These are phyloP conservation scores for Paracentrotus lividus DNA, from an alignment of 53 echinoderm and acorn worm species.

Conservation along the genomic window DNA sequence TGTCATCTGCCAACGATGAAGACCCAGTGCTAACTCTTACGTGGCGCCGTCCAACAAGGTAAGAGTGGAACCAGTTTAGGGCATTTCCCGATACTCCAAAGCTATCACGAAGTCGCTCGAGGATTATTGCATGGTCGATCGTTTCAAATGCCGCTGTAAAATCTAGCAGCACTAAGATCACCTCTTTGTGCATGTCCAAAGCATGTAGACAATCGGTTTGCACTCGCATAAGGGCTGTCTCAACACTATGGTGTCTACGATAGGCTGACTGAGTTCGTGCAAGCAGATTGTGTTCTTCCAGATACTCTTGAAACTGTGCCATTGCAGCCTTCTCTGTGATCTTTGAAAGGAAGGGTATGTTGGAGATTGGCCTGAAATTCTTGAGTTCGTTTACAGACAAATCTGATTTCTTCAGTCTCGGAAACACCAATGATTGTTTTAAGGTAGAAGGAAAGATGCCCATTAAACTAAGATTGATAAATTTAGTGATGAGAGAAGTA, in stretches of 20 bases:
- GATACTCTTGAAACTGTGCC: constrained; percentile 25
- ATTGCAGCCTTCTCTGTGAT: constrained; percentile 44
- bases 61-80: constrained; percentile 46
- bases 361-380: constrained; percentile 74
- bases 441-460: constrained; percentile 66
- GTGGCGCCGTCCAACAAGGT: too few species aligned
- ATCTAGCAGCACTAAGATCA: constrained; percentile 37
- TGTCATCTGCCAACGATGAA: neutral
- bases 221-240: constrained; percentile 60
- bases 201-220: constrained; percentile 42
- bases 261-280: constrained; percentile 61
- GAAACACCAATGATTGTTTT: constrained; percentile 63
- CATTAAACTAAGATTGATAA: constrained; percentile 65
- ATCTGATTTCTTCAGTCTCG: constrained; percentile 52
- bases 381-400: constrained; percentile 37
- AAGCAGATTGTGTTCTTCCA: neutral
- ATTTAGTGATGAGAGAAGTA: constrained; percentile 46
- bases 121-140: constrained; percentile 1
- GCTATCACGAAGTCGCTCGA: neutral
- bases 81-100: constrained; percentile 37
- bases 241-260: constrained; percentile 59
- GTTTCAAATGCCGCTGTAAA: constrained; percentile 53
- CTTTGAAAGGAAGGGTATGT: constrained; percentile 65
- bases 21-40: neutral
- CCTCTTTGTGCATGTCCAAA: neutral